phyloP scores from a whole-genome alignment of 2,888 invertebrate genomes.

The Cremastobaeus sp. region DNA sequence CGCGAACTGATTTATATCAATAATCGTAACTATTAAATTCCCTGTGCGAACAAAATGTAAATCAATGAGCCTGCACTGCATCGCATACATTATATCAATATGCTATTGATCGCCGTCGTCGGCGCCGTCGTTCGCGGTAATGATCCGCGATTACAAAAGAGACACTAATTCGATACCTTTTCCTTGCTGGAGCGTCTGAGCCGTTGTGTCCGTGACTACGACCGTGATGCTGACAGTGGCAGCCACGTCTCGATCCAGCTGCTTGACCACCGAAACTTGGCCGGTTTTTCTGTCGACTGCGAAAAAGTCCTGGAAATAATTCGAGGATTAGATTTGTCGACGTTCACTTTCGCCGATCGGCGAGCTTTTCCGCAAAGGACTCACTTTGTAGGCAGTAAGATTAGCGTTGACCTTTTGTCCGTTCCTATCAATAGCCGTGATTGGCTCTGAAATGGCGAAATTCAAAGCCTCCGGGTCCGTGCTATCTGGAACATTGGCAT shows the following conservation, averaged over 20 bases:
- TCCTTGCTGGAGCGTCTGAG: conserved; percentile 86
- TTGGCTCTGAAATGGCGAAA: conserved; percentile 84
- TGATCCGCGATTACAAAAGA: background rate
- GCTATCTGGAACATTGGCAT: conserved; percentile 90
- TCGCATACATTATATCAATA: conserved; percentile 66
- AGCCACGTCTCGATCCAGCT: conserved; percentile 84
- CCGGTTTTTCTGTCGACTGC: conserved; percentile 82
- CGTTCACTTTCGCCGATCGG: too few relatives aligned
- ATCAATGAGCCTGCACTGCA: background rate
- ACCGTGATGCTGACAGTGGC: conserved; percentile 89
- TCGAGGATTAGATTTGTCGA: too few relatives aligned
- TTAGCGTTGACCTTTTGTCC: conserved; percentile 83
- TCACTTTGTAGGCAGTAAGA: conserved; percentile 75
- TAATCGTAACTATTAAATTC: conserved; percentile 81
- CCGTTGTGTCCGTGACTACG: conserved; percentile 89
- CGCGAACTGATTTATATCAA: conserved; percentile 81
- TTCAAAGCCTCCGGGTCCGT: conserved; percentile 83
- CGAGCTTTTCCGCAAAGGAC: too few relatives aligned
- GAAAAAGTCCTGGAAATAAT: conserved; percentile 83
- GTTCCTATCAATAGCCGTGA: conserved; percentile 90
- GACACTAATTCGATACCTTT: conserved; percentile 80
- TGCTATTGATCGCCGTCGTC: too few relatives aligned
- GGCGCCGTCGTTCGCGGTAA: too few relatives aligned
- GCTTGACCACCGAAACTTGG: conserved; percentile 83
- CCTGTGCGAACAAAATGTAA: conserved; percentile 76